Evolutionary conservation across 2,797 vertebrate species (phyloP).

Genomic region (Malacoctenus gilli): DNA sequence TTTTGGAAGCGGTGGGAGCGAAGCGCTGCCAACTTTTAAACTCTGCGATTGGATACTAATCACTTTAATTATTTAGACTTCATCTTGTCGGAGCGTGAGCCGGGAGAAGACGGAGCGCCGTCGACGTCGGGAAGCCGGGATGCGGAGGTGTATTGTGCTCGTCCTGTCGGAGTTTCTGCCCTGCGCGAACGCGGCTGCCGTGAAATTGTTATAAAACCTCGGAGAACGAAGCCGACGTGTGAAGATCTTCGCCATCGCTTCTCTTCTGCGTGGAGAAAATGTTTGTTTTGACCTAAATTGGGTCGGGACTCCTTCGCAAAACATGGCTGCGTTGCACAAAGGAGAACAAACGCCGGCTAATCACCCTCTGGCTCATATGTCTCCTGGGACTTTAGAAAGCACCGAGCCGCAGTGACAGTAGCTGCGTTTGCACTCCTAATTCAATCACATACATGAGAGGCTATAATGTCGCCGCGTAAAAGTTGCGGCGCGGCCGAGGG

Average conservation of each 20-base stretch:
- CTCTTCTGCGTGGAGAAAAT: not conserved
- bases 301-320: not conserved
- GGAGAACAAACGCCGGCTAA: constrained; percentile 12
- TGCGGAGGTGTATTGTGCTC: not conserved
- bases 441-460: constrained; percentile 55
- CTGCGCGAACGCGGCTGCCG: not conserved
- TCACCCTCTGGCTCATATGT: constrained; percentile 26
- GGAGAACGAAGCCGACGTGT: too few species aligned
- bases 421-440: constrained; percentile 42
- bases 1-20: constrained; percentile 39
- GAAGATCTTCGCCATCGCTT: too few species aligned
- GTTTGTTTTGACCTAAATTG: constrained; percentile 7
- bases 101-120: constrained; percentile 19
- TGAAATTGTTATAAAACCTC: too few species aligned
- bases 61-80: constrained; percentile 69
- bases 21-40: constrained; percentile 56
- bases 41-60: constrained; percentile 55
- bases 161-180: not conserved
- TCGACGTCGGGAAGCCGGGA: constrained; percentile 1
- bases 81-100: constrained; percentile 41
- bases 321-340: constrained; percentile 1
- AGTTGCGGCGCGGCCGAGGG: constrained; percentile 1
- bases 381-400: constrained; percentile 40
- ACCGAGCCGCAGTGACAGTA: constrained; percentile 33
- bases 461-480: constrained; percentile 30